Evolutionary conservation across 2,113 vertebrate genomes (phyloP).

Genomic region (Dromas ardeola): DNA sequence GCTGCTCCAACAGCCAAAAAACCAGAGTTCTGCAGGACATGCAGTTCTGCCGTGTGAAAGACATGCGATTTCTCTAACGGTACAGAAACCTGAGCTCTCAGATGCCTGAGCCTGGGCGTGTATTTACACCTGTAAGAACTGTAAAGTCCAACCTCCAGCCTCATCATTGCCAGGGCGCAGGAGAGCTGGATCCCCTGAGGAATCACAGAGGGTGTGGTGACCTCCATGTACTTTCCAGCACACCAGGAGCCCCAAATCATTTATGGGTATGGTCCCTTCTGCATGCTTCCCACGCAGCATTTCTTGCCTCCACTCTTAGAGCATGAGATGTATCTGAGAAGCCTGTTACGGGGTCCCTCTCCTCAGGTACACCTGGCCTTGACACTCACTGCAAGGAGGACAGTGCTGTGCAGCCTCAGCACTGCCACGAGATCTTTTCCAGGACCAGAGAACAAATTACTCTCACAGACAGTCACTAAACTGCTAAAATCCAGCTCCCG

Average conservation of each 20-base stretch:
- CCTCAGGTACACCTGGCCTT: background rate
- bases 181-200: background rate
- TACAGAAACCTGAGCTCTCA: background rate
- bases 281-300: background rate
- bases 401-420: background rate
- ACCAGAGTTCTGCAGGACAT: background rate
- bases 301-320: background rate
- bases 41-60: background rate
- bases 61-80: rapidly evolving
- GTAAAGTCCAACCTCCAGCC: background rate
- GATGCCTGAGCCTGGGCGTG: background rate
- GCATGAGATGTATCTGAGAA: background rate
- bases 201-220: background rate
- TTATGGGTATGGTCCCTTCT: rapidly evolving
- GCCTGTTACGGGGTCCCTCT: background rate
- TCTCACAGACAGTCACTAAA: background rate
- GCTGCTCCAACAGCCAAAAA: background rate
- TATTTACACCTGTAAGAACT: background rate
- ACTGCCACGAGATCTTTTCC: rapidly evolving
- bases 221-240: background rate
- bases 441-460: background rate
- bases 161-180: background rate
- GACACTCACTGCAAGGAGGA: background rate
- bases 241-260: background rate
- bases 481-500: background rate